Base-by-base conservation (phyloP, 2,888 invertebrate genomes). In the Stenurella melanura region DNA sequence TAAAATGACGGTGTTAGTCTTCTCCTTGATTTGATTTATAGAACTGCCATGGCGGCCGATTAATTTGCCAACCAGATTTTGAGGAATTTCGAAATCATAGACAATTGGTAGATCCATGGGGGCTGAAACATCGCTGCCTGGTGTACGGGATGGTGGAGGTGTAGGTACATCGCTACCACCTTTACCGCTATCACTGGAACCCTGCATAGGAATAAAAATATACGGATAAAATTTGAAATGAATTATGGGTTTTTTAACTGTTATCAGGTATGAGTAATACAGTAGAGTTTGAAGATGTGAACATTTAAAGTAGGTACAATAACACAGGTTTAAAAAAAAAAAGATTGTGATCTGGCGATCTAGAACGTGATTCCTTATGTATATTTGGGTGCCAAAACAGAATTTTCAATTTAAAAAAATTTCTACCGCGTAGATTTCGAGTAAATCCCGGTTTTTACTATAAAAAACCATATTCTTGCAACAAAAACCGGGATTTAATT, bases 21-120 rank as follows among this genome's bases (percentile, higher is more conserved):
- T 94, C 38, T 92, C 91, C 88, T 96, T 95, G 81, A 96, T 95
- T 85, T 93, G 93, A 81, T 94, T 94, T n/a, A 98, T 94, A 90
- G 95, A 95, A 57, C 92, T 91, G 60, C 97, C 97, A 83, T 94
- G 93, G 84, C 93, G 93, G 57, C 98, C 98, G 88, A 98, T 97
- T 83, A 98, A 91, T 75, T 95, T 93, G 18, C 98, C 98, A 76
- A 97, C 96, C 80, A 97, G 90, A 74, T 91, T 90, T 86, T 94
- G 94, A 58, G 94, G 94, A 86, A 96, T 92, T 82, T 93, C 90
- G 90, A 96, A 96, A 87, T 96, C 94, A 87, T 94, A 94, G 83
- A 92, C 88, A 7, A 91, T 90, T 57, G 89, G 86, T 79, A 75
- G 21, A 63, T 71, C 76, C 7, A 54, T 69, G 57, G 82, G 91